Conservation (phyloP, 2,797 vertebrate genomes). For the Telmatherina bonti region DNA sequence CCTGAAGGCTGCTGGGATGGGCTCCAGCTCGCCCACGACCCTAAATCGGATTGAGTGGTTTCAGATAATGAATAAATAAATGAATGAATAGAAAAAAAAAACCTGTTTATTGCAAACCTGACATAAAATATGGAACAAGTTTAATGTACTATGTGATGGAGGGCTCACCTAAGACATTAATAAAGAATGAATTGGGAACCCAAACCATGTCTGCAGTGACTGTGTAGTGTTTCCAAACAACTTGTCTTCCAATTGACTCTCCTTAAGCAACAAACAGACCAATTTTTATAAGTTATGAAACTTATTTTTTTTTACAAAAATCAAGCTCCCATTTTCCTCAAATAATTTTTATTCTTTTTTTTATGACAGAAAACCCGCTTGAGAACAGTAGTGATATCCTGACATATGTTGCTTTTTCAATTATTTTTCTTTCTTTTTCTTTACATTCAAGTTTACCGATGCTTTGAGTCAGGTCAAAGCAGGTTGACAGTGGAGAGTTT, state of each 20-base stretch:
- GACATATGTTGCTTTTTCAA: neutral
- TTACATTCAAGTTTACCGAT: neutral
- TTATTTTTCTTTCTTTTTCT: neutral
- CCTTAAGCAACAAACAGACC: neutral
- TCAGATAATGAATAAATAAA: too few relatives aligned
- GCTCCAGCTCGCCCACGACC: too few relatives aligned
- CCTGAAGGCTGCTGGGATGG: too few relatives aligned
- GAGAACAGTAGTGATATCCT: neutral
- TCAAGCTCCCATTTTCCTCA: too few relatives aligned
- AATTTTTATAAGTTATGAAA: neutral
- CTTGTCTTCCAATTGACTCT: neutral
- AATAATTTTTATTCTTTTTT: too few relatives aligned
- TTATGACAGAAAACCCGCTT: neutral
- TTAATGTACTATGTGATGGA: neutral
- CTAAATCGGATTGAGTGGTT: too few relatives aligned
- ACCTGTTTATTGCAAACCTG: neutral
- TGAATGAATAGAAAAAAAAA: neutral
- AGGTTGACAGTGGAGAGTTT: constrained; percentile 5
- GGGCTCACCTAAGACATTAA: neutral
- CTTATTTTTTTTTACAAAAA: too few relatives aligned
- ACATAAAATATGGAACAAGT: neutral
- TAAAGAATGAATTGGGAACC: neutral
- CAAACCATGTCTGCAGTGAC: neutral
- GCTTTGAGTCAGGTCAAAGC: constrained; percentile 13
- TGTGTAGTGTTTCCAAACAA: neutral